Evolutionary conservation across 2,797 vertebrate species (phyloP), one percentile per base, ranked within the genome.

Genomic region (Macropodus opercularis): DNA sequence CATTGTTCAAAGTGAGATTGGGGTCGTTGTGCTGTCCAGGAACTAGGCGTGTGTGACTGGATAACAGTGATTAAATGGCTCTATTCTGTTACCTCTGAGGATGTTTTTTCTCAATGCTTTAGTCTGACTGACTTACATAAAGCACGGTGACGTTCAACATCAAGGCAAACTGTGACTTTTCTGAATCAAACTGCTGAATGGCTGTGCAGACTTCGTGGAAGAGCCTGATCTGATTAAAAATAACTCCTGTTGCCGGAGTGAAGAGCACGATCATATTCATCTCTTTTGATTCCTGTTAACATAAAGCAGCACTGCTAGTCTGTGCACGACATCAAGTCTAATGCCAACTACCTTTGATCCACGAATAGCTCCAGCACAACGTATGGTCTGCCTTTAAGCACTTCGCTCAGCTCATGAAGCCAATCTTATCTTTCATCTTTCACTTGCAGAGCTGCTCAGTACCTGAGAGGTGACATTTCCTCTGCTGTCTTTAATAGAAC

Each of bases 381-480:
- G 8, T n/a, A 15, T 26, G 41, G 17, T 29, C 10, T 7, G 23
- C 18, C 21, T 43, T 55, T 9, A 15, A 50, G 36, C 41, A 51
- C 41, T 36, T 36, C 18, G 22, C 19, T 29, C 39, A 11, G 66
- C 41, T 38, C 21, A 48, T 23, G 27, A 35, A 32, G 36, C 22
- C 39, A 58, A 62, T 77, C 64, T 58, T 58, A 68, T 43, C 50
- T 55, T 23, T 31, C 3, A 43, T 27, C 55, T 27, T 50, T 46
- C 14, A 40, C 21, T 50, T 23, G 39, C 32, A 34, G 26, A 50
- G 11, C 19, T 27, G 19, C 14, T 62, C 34, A 11, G 32, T 35
- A 53, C 51, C 50, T 41, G 22, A 35, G 40, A 46, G 55, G 38
- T 3, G 22, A 34, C 13, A 44, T 49, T 12, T 38, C 18, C 27